Evolutionary conservation across 2,113 vertebrate species (phyloP), one percentile per base, ranked within the genome.

Genomic region (Rhombomys opimus): DNA sequence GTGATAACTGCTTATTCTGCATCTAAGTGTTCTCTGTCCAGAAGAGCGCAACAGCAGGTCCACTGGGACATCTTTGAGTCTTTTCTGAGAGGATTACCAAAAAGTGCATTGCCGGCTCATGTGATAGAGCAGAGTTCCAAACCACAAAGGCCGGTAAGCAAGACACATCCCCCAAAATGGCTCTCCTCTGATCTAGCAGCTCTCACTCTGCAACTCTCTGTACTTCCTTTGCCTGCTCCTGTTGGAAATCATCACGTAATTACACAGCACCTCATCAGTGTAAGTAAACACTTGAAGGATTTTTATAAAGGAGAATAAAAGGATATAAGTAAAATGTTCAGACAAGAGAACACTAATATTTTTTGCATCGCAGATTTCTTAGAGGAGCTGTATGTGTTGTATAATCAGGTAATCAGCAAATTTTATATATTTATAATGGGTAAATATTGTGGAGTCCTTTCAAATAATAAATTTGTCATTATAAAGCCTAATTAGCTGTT

Each of bases 401-500:
- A 22, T 41, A 85, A 27, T 30, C 68, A 91, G 20, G 78, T 78
- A 22, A 87, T 38, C 35, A 73, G 73, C 89, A 32, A 81, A 80
- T 87, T 72, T 81, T 88, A 18, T 73, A 94, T 90, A 46, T 50
- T 77, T 46, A n/a, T 41, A 38, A 91, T 14, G 91, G 75, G 25
- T 35, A 95, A 95, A 46, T 93, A 75, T 90, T 35, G 22, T 52
- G 27, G 65, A 41, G n/a, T 92, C 65, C 95, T 92, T 93, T 76
- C 32, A 92, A 93, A 86, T 84, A 77, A 89, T 23, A 14, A 86
- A 88, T 81, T 87, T 95, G 88, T 89, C 15, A 96, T 61, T 61
- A 92, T 27, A 76, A 90, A 92, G 14, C 13, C 90, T 85, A 95
- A 76, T 95, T 87, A 88, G 84, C 88, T 91, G 35, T 78, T 78